These are phyloP conservation scores for Lichenostomus cassidix DNA, from an alignment of 2,113 vertebrate genomes.

Conservation along the genomic window DNA sequence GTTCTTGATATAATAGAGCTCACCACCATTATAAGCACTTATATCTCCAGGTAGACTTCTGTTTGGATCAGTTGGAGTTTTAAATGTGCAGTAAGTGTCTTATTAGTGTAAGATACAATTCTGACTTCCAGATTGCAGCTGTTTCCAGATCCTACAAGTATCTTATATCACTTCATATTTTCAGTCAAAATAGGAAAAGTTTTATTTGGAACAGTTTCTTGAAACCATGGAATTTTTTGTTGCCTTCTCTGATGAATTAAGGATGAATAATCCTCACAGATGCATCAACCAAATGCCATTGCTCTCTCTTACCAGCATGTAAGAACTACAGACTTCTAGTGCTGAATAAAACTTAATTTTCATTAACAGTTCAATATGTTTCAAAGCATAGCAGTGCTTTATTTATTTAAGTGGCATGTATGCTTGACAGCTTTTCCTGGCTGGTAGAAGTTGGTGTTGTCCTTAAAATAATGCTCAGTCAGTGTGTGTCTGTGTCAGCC, in stretches of 20 bases:
- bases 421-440: not conserved
- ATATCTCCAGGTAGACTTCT: not conserved
- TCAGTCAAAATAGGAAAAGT: not conserved
- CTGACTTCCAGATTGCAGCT: not conserved
- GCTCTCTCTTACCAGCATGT: not conserved
- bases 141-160: not conserved
- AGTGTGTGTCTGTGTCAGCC: constrained; percentile 2
- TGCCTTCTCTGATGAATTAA: not conserved
- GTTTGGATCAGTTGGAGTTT: not conserved
- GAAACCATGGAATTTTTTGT: not conserved
- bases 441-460: not conserved
- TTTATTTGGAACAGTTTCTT: not conserved
- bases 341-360: not conserved
- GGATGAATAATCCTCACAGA: not conserved
- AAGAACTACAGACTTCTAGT: not conserved
- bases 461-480: constrained; percentile 31
- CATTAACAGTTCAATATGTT: not conserved
- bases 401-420: not conserved
- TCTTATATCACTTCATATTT: not conserved
- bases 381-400: not conserved
- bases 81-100: not conserved
- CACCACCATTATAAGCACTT: not conserved
- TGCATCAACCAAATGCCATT: not conserved
- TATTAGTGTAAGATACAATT: not conserved
- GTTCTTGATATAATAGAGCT: not conserved